These are phyloP conservation scores for Brenthis daphne DNA, from an alignment of 2,888 invertebrate species.

Conservation along the genomic window DNA sequence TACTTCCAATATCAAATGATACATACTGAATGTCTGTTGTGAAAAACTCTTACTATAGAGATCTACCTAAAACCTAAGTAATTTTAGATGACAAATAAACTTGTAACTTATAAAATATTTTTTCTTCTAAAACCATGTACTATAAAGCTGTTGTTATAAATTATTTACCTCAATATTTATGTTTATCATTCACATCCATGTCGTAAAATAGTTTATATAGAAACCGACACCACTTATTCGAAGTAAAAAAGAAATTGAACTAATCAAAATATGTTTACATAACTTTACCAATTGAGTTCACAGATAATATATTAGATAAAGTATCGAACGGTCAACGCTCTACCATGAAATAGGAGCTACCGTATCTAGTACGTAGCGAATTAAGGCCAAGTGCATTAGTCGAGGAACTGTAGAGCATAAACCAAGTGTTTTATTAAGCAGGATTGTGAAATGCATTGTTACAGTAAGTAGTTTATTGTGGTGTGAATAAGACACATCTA, in stretches of 20 bases:
- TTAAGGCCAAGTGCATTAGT: slow-evolving; percentile 55
- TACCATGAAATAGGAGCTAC: slow-evolving; percentile 32
- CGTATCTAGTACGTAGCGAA: slow-evolving; percentile 53
- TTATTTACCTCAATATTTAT: too few relatives aligned
- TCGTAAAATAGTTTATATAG: not conserved
- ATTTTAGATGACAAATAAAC: too few relatives aligned
- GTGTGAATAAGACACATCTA: slow-evolving; percentile 6
- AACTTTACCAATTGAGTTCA: slow-evolving; percentile 10
- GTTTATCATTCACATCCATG: too few relatives aligned
- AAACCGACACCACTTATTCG: not conserved
- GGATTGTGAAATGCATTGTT: slow-evolving; percentile 36
- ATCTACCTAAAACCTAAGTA: too few relatives aligned
- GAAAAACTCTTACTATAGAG: too few relatives aligned
- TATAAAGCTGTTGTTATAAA: too few relatives aligned
- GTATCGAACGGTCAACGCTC: slow-evolving; percentile 30
- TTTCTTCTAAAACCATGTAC: too few relatives aligned
- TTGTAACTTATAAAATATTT: too few relatives aligned
- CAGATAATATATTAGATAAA: slow-evolving; percentile 29
- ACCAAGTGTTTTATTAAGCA: slow-evolving; percentile 33
- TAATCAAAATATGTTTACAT: slow-evolving; percentile 6
- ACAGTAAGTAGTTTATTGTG: slow-evolving; percentile 25
- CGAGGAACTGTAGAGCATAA: slow-evolving; percentile 26
- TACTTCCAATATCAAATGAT: not conserved
- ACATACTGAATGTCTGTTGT: too few relatives aligned
- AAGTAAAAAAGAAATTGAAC: not conserved